Percentiles rank a stretch among this genome's conserved stretches.
Conservation (phyloP, 2,888 invertebrate species). For the Eulithis prunata region DNA sequence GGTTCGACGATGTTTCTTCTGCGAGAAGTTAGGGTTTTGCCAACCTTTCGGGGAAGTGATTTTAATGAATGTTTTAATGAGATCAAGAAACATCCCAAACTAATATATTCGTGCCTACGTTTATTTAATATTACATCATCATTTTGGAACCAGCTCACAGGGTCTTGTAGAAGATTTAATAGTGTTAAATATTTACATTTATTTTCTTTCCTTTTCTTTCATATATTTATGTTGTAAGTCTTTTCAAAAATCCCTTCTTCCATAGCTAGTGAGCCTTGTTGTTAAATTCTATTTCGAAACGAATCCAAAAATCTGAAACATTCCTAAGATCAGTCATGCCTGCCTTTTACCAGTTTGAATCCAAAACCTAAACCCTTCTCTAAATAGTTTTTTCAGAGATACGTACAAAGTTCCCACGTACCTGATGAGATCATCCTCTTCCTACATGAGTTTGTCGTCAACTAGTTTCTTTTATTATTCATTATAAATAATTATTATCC, state of each 20-base stretch:
- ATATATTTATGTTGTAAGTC: too few species aligned
- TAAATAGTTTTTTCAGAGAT: too few species aligned
- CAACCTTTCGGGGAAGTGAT: conserved; percentile 18
- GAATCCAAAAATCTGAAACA: too few species aligned
- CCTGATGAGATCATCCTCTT: background rate
- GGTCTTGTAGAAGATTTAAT: too few species aligned
- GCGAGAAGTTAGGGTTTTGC: conserved; percentile 16
- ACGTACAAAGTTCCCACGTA: too few species aligned
- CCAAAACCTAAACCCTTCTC: background rate
- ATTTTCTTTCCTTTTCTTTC: too few species aligned
- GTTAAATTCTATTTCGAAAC: too few species aligned
- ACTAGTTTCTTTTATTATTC: background rate
- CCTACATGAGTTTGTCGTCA: background rate
- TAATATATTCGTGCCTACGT: background rate
- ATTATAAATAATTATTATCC: too few species aligned
- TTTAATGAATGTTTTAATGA: conserved; percentile 13
- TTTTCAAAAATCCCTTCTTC: too few species aligned
- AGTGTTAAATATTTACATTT: too few species aligned
- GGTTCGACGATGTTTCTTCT: conserved; percentile 29
- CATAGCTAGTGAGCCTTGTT: too few species aligned
- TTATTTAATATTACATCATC: background rate
- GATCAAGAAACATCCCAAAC: background rate
- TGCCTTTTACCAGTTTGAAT: background rate
- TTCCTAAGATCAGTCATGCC: background rate
- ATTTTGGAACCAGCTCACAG: background rate